These are phyloP conservation scores for Trogon melanurus DNA, from an alignment of 2,113 vertebrate genomes.

Conservation along the genomic window DNA sequence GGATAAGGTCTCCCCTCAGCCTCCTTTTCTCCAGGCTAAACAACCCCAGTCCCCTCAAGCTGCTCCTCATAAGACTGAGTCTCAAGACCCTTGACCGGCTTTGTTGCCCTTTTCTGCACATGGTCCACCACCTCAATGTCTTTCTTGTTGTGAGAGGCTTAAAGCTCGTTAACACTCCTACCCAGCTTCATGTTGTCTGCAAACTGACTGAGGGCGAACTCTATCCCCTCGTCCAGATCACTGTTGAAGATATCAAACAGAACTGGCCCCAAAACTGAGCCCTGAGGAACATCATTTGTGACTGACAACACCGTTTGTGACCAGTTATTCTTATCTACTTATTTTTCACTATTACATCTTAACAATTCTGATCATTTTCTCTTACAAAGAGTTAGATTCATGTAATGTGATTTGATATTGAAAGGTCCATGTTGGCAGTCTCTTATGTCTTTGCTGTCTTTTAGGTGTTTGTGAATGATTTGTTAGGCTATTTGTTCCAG, in stretches of 20 bases:
- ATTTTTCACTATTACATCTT: background rate
- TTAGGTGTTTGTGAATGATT: background rate
- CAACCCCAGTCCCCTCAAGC: background rate
- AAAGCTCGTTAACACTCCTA: too few species aligned
- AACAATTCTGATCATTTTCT: background rate
- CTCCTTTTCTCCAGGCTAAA: background rate
- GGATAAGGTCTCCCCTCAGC: background rate
- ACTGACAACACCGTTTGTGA: background rate
- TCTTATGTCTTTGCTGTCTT: background rate
- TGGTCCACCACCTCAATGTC: too few species aligned
- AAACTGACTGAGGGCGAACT: background rate
- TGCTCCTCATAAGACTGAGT: background rate
- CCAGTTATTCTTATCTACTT: background rate
- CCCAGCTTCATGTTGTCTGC: background rate
- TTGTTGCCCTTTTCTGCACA: background rate
- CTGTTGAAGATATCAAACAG: background rate
- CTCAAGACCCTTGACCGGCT: background rate
- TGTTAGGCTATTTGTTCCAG: background rate
- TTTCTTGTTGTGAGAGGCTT: too few species aligned
- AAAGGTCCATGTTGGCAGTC: background rate
- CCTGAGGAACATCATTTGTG: background rate
- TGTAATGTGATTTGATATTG: background rate
- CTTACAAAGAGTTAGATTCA: background rate
- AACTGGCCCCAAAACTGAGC: background rate
- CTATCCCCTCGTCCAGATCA: background rate